Evolutionary conservation across 2,113 vertebrate genomes (phyloP), one percentile per base, ranked within the genome.

Genomic region (Passer montanus): DNA sequence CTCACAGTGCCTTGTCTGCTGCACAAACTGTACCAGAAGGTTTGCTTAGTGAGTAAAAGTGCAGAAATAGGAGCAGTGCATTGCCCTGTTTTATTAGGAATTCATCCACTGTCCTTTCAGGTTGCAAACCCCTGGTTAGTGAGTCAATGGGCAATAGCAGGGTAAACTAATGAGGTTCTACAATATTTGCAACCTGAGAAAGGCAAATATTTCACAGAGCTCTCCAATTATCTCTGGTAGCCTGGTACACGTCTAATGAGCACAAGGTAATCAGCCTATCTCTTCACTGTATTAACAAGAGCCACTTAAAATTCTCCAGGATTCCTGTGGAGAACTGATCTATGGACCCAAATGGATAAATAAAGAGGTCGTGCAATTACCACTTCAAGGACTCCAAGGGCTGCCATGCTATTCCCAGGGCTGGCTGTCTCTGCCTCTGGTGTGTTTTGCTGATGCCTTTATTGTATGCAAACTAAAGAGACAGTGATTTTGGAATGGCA

Each of bases 181-280:
- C 75, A 75, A 27, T 93, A 87, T 95, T 95, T 97, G 88, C 87
- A 86, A 84, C 84, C 63, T 68, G 63, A 64, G 70, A 80, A 96
- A 86, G 58, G 84, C 87, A 95, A 89, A 95, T 94, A 94, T 93
- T 95, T 96, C 81, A 81, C 84, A 30, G 53, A 94, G 76, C 64
- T 86, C 72, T 93, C 94, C 88, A 95, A 39, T 96, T 97, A 95
- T 87, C 90, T 74, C 86, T 91, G 72, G 84, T 94, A 95, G 68
- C 62, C 91, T 93, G 66, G 31, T 69, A 76, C 49, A 76, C 81
- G 72, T 89, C 64, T 94, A 93, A 96, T 94, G 87, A 95, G 90
- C 49, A 50, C 62, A 58, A 67, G 60, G 77, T 92, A 93, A 94
- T 96, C 94, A 88, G 89, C 75, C 68, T 86, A 77, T 77, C 84